Evolutionary conservation across 2,797 vertebrate genomes (phyloP).

Genomic region (Clarias platycephalus): DNA sequence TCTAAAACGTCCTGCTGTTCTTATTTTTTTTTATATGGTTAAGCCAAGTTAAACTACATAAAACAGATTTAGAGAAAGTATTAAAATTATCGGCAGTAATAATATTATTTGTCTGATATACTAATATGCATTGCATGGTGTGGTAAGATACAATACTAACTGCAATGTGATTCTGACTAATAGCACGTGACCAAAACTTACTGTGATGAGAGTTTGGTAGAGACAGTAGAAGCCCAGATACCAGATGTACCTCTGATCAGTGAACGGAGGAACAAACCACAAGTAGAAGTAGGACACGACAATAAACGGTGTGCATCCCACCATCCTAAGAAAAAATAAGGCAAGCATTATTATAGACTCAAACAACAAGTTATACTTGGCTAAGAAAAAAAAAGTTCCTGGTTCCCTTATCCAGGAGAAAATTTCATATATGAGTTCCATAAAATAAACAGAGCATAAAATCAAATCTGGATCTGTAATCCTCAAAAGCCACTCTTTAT

Average conservation of each 20-base stretch:
- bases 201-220: conserved; percentile 92
- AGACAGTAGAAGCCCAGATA: conserved; percentile 89
- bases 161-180: neutral
- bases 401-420: neutral
- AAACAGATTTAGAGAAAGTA: neutral
- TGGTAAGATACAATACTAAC: neutral
- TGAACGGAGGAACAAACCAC: conserved; percentile 91
- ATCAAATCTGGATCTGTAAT: neutral
- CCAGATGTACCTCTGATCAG: conserved; percentile 82
- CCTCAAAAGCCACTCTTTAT: neutral
- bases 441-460: neutral
- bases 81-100: conserved; percentile 1
- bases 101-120: neutral
- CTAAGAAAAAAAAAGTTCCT: neutral
- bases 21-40: neutral
- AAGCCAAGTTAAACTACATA: neutral
- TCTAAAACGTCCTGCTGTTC: neutral
- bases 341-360: neutral
- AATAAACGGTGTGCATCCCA: conserved; percentile 88
- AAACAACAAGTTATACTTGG: neutral
- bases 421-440: neutral
- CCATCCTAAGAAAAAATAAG: conserved; percentile 75
- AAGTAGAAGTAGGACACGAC: conserved; percentile 90
- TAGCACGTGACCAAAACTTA: conserved; percentile 70
- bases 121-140: neutral